A percentile compares a stretch with the other conserved stretches of the same genome.
Evolutionary conservation across 2,888 invertebrate genomes (phyloP).

Genomic region (Catocala fraxini): DNA sequence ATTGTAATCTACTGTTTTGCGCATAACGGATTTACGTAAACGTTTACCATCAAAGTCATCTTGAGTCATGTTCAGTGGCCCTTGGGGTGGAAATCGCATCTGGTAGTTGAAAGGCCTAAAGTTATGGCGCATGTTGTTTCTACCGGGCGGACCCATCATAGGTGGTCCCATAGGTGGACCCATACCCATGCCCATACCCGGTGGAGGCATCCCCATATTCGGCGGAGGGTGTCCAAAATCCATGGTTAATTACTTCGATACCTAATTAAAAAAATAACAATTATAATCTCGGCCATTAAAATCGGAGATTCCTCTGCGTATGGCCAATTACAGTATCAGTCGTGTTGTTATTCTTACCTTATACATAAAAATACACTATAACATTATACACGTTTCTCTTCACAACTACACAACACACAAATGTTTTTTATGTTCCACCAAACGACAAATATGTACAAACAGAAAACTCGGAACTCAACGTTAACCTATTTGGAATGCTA

Average conservation of each 20-base stretch:
- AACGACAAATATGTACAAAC: constrained; percentile 59
- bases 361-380: constrained; percentile 66
- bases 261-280: constrained; percentile 80
- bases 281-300: constrained; percentile 61
- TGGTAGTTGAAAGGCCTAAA: constrained; percentile 85
- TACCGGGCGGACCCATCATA: constrained; percentile 70
- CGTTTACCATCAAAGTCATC: constrained; percentile 98
- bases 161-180: constrained; percentile 65
- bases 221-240: constrained; percentile 84
- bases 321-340: constrained; percentile 47
- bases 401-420: constrained; percentile 65
- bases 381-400: constrained; percentile 71
- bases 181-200: constrained; percentile 75
- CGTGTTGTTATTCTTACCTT: constrained; percentile 71
- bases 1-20: constrained; percentile 99
- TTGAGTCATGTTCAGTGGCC: constrained; percentile 91
- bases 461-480: constrained; percentile 63
- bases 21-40: constrained; percentile 97
- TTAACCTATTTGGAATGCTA: constrained; percentile 72
- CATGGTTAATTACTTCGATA: constrained; percentile 80
- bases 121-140: constrained; percentile 83
- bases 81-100: constrained; percentile 84
- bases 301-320: constrained; percentile 37
- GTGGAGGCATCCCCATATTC: constrained; percentile 80
- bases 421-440: constrained; percentile 51